phyloP scores from a whole-genome alignment of 2,888 invertebrate genomes.

The Sympetrum striolatum region DNA sequence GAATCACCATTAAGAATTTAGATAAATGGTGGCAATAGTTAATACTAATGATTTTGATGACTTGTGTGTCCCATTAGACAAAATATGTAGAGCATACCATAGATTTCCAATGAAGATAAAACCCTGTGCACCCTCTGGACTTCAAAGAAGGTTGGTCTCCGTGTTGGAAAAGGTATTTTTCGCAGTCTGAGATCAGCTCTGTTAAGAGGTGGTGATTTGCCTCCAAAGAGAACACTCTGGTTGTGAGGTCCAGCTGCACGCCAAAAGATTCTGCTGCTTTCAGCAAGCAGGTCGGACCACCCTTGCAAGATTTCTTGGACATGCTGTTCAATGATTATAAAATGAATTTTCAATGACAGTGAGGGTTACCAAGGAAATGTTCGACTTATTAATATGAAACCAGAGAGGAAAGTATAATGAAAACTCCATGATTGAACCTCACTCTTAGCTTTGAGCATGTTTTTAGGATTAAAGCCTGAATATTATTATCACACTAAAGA shows the following conservation, averaged over 20 bases:
- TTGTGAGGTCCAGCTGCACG: slow-evolving; percentile 78
- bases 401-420: too few relatives aligned
- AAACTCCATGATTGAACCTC: too few relatives aligned
- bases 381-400: too few relatives aligned
- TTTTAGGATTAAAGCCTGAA: too few relatives aligned
- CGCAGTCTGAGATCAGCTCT: slow-evolving; percentile 70
- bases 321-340: slow-evolving; percentile 66
- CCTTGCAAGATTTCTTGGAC: slow-evolving; percentile 72
- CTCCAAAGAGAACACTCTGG: slow-evolving; percentile 75
- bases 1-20: not conserved
- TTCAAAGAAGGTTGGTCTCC: slow-evolving; percentile 81
- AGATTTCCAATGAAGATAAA: slow-evolving; percentile 70
- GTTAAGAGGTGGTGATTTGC: slow-evolving; percentile 72
- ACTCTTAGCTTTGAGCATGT: too few relatives aligned
- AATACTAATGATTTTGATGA: too few relatives aligned
- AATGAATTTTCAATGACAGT: not conserved
- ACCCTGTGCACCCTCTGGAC: slow-evolving; percentile 76
- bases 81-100: slow-evolving; percentile 63
- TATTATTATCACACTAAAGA: too few relatives aligned
- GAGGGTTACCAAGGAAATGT: not conserved
- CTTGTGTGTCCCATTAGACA: too few relatives aligned
- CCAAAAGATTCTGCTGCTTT: slow-evolving; percentile 76
- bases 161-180: slow-evolving; percentile 81
- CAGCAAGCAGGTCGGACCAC: slow-evolving; percentile 72
- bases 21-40: too few relatives aligned